These are phyloP conservation scores for Drosophila meridiana DNA, from an alignment of 2,888 invertebrate species.

Conservation along the genomic window DNA sequence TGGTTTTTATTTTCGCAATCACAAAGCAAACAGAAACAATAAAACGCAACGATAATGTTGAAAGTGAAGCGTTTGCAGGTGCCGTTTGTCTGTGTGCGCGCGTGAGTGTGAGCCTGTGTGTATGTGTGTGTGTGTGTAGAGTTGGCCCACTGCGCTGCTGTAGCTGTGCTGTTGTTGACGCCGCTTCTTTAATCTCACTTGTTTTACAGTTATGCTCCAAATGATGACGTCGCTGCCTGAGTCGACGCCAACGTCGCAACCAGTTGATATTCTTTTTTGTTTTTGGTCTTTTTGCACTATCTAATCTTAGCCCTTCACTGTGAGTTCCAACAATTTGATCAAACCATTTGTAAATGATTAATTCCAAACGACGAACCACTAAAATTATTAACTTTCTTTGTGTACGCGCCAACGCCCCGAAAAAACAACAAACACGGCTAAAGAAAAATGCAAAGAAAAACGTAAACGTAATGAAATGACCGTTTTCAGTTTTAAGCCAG, in stretches of 20 bases:
- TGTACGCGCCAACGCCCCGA: slow-evolving; percentile 73
- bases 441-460: slow-evolving; percentile 58
- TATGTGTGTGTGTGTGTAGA: slow-evolving; percentile 23
- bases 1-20: slow-evolving; percentile 71
- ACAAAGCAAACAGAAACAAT: slow-evolving; percentile 67
- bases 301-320: slow-evolving; percentile 49
- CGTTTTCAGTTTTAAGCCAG: slow-evolving; percentile 70
- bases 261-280: slow-evolving; percentile 42
- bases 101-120: slow-evolving; percentile 17
- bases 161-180: slow-evolving; percentile 26
- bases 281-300: slow-evolving; percentile 55
- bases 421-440: slow-evolving; percentile 48
- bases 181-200: slow-evolving; percentile 68
- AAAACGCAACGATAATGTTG: slow-evolving; percentile 77
- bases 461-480: slow-evolving; percentile 75
- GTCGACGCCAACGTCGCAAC: slow-evolving; percentile 39
- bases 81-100: slow-evolving; percentile 27
- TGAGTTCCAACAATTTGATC: slow-evolving; percentile 9
- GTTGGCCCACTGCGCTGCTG: slow-evolving; percentile 59
- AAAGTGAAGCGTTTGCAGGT: slow-evolving; percentile 79
- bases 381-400: slow-evolving; percentile 56
- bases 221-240: slow-evolving; percentile 65
- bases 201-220: slow-evolving; percentile 72
- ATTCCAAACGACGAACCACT: slow-evolving; percentile 8
- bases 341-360: slow-evolving; percentile 28